phyloP scores from a whole-genome alignment of 2,797 vertebrate species.

The Gobio occitaniae region DNA sequence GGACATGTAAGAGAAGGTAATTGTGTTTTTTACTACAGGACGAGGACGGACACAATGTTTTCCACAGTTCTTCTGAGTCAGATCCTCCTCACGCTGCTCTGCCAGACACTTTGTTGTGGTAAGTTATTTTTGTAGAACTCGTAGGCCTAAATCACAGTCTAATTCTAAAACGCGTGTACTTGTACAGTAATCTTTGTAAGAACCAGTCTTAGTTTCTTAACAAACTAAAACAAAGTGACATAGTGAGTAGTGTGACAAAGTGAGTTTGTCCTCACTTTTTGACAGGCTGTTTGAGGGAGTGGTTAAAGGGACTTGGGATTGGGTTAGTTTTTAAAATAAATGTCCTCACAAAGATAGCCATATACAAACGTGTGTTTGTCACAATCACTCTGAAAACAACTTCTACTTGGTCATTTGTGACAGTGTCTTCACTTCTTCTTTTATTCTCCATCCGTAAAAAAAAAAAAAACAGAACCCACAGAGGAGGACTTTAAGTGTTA shows the following conservation, averaged over 20 bases:
- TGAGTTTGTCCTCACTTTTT: too few relatives aligned
- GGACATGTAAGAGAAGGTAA: neutral
- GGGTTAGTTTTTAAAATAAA: too few relatives aligned
- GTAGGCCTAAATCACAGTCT: neutral
- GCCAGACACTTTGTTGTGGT: neutral
- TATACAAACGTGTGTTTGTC: too few relatives aligned
- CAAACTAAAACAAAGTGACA: too few relatives aligned
- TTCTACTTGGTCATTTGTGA: neutral
- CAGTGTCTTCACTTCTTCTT: neutral
- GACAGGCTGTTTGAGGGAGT: too few relatives aligned
- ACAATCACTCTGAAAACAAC: too few relatives aligned
- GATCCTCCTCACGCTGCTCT: neutral
- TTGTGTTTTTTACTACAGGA: neutral
- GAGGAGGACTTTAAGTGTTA: conserved; percentile 47
- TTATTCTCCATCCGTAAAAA: neutral
- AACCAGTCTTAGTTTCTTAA: too few relatives aligned
- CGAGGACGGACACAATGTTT: neutral
- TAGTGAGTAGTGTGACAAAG: too few relatives aligned
- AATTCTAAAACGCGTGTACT: neutral
- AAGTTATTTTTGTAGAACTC: neutral
- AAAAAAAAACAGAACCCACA: neutral
- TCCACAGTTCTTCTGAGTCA: neutral
- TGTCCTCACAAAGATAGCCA: too few relatives aligned
- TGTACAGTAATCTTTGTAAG: neutral
- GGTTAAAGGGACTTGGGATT: too few relatives aligned